Evolutionary conservation across 2,888 invertebrate genomes (phyloP).

Genomic region (Metalampra italica): DNA sequence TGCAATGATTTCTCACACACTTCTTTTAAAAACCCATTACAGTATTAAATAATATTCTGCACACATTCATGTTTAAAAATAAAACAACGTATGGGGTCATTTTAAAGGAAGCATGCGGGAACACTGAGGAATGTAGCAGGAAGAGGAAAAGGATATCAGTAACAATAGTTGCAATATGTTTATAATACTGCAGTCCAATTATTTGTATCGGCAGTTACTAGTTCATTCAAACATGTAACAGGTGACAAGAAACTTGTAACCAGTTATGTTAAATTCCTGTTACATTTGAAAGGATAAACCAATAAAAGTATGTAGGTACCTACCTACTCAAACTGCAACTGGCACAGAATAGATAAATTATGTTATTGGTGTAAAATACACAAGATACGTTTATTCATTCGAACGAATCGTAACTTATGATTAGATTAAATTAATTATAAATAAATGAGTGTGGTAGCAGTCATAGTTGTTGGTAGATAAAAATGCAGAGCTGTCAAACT

Average conservation of each 20-base stretch:
- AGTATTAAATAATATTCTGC: constrained; percentile 71
- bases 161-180: constrained; percentile 5
- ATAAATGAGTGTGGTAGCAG: constrained; percentile 35
- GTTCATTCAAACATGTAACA: not conserved
- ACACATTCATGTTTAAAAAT: constrained; percentile 66
- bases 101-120: constrained; percentile 79
- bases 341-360: too few species aligned
- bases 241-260: not conserved
- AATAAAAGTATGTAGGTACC: too few species aligned
- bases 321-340: too few species aligned
- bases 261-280: too few species aligned
- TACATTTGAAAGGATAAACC: too few species aligned
- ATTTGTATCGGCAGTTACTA: constrained; percentile 2
- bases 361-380: too few species aligned
- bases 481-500: constrained; percentile 70
- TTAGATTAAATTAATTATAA: not conserved
- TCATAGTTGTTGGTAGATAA: constrained; percentile 53
- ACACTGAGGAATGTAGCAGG: constrained; percentile 32
- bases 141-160: constrained; percentile 23
- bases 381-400: not conserved
- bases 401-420: not conserved
- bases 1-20: constrained; percentile 62
- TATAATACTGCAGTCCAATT: too few species aligned
- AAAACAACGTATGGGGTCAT: constrained; percentile 57
- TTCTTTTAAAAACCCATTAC: constrained; percentile 75